Evolutionary conservation across 2,797 vertebrate genomes (phyloP).

Genomic region (Eptatretus atami): DNA sequence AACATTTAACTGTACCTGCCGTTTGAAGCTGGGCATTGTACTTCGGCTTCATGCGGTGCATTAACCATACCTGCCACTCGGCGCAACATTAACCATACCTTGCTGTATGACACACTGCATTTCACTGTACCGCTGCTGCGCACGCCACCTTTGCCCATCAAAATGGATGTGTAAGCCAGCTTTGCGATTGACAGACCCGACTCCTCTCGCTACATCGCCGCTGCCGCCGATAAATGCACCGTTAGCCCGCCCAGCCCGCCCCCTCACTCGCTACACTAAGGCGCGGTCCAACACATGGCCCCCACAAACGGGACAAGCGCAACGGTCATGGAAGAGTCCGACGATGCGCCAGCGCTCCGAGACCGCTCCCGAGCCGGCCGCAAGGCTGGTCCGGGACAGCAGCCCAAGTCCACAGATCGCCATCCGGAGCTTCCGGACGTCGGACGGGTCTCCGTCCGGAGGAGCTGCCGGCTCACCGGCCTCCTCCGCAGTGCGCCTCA

Average conservation of each 20-base stretch:
- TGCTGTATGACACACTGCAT: too few relatives aligned
- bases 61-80: too few relatives aligned
- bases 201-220: too few relatives aligned
- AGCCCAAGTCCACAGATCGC: conserved; percentile 1
- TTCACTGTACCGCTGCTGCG: too few relatives aligned
- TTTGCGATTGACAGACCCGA: too few relatives aligned
- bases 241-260: not conserved
- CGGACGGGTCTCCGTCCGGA: not conserved
- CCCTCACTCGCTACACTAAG: not conserved
- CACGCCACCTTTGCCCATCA: too few relatives aligned
- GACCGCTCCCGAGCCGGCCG: not conserved
- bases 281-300: not conserved
- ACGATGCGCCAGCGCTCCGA: not conserved
- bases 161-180: too few relatives aligned
- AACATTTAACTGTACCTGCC: too few relatives aligned
- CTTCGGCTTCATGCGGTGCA: too few relatives aligned
- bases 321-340: not conserved
- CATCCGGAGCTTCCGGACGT: conserved; percentile 4
- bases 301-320: not conserved
- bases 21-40: too few relatives aligned
- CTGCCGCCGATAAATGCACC: too few relatives aligned
- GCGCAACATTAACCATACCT: too few relatives aligned
- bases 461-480: not conserved
- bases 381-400: not conserved
- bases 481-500: conserved; percentile 2